Base-by-base conservation (phyloP, 2,888 invertebrate species). In the Pherbina coryleti region DNA sequence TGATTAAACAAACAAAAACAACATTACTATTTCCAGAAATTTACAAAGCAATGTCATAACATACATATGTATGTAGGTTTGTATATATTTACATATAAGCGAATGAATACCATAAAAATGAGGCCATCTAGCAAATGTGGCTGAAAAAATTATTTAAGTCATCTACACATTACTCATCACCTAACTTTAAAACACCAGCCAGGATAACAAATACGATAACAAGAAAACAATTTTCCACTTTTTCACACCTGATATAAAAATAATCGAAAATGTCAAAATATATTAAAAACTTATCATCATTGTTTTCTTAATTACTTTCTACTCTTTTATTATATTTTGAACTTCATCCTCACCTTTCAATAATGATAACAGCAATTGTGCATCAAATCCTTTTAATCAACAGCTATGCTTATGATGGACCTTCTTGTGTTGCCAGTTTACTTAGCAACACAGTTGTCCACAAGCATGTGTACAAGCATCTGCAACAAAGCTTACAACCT, bases 401-500 rank as follows among this genome's bases (percentile, higher is more conserved):
- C 53, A 53, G n/a, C 55, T 19, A 22, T 3, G 3, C 57, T 67
- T 7, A 67, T n/a, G 14, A 64, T 64, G 28, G 28, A 17, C 31
- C 44, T 67, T 69, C 4, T 66, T 19, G 19, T 19, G 19, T n/a
- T 22, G 11, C 5, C n/a, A 37, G 37, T 37, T 37, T 37, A 8
- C 37, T 7, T 7, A 37, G 44, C 44, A 44, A 34, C 31, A 17
- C 17, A 28, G 34, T 3, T 53, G 5, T 11, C 3, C 5, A 19
- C 17, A 60, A 31, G n/a, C 31, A 66, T 66, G 64, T 17, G 34
- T 49, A 25, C 2, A 11, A 34, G 73, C 67, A 34, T 70, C 34
- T 66, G 57, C 79, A 77, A 78, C 79, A 80, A 70, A 78, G 80
- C 64, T 73, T 72, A 72, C 76, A 77, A 72, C 62, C 22, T 49